A percentile compares a stretch with the other conserved stretches of the same genome.
Conservation (phyloP, 2,113 vertebrate genomes). For the Motacilla alba region DNA sequence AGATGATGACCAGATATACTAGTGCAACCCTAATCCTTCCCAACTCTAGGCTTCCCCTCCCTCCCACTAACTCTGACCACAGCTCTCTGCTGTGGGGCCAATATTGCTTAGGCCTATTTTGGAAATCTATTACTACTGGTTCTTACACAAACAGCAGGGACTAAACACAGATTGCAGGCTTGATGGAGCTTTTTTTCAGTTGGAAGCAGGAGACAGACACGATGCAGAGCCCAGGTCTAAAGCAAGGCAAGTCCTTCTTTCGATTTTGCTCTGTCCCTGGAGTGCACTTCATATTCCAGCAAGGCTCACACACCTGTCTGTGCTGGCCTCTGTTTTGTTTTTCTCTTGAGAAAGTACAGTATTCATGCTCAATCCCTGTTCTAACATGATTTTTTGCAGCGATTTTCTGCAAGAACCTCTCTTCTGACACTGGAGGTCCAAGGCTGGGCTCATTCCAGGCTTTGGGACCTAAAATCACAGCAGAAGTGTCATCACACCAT, state of each 20-base stretch:
- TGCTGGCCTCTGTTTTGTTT: conserved; percentile 18
- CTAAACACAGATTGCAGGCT: not conserved
- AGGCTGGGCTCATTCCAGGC: not conserved
- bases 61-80: conserved; percentile 20
- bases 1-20: conserved; percentile 53
- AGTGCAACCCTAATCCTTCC: conserved; percentile 28
- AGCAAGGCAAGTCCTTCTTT: not conserved
- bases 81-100: conserved; percentile 9
- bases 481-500: not conserved
- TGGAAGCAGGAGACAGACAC: not conserved
- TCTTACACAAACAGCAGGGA: not conserved
- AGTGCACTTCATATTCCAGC: conserved; percentile 1
- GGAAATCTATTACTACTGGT: conserved; percentile 13
- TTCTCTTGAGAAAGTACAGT: not conserved
- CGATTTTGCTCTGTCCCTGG: not conserved
- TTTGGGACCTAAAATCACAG: not conserved
- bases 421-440: not conserved
- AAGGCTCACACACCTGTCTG: not conserved
- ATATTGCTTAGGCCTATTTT: not conserved
- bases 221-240: not conserved
- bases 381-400: not conserved
- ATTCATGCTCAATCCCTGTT: not conserved
- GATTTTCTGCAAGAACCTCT: not conserved
- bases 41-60: conserved; percentile 34
- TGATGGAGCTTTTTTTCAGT: not conserved